Conservation (phyloP, 1,140 invertebrate species). For the Littorina saxatilis region DNA sequence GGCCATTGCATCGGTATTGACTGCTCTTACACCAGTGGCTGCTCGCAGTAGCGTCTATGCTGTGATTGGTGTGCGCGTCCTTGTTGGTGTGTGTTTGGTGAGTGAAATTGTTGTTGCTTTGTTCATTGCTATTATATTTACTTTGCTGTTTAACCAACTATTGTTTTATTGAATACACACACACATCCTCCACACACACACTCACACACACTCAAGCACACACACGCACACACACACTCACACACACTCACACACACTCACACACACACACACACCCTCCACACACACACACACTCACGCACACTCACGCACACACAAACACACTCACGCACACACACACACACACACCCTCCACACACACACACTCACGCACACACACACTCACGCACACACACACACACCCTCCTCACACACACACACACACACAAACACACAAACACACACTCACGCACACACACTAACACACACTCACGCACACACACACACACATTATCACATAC, state of each 20-base stretch:
- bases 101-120: neutral
- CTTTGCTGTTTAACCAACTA: neutral
- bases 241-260: no score
- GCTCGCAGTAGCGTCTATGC: constrained; percentile 13
- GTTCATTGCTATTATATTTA: neutral
- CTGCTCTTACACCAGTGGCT: constrained; percentile 12
- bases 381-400: neutral
- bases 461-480: no score
- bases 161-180: no score
- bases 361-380: neutral
- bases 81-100: constrained; percentile 29
- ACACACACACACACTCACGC: constrained; percentile 8
- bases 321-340: neutral
- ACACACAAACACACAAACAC: neutral
- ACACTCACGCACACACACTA: no score
- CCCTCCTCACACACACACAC: neutral
- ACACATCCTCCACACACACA: no score
- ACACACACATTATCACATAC: neutral
- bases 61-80: constrained; percentile 12
- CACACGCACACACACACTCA: no score
- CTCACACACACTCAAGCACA: no score
- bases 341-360: neutral
- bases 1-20: neutral
- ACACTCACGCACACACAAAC: constrained; percentile 19
- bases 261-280: no score